phyloP scores from a whole-genome alignment of 2,113 vertebrate genomes.

The Apodemus sylvaticus region DNA sequence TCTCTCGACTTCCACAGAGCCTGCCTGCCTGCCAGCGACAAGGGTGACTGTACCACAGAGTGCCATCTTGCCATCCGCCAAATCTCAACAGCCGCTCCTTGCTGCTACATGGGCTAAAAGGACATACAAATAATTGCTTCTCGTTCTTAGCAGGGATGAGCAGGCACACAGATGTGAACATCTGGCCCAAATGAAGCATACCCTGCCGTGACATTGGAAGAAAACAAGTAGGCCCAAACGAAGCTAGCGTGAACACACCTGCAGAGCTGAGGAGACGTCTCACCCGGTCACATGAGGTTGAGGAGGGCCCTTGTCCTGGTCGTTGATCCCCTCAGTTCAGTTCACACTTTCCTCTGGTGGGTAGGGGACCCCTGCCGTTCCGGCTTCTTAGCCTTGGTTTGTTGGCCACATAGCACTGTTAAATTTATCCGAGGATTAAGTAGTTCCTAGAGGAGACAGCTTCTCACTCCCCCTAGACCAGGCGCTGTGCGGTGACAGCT shows the following conservation, averaged over 20 bases:
- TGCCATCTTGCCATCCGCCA: not conserved
- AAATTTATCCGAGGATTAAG: not conserved
- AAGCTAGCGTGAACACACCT: slow-evolving; percentile 25
- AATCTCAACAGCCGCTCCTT: not conserved
- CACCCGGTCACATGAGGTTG: not conserved
- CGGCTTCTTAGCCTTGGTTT: not conserved
- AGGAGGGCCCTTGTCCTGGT: not conserved
- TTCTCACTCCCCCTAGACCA: not conserved
- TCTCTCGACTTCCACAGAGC: not conserved
- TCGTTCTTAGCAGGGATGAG: not conserved
- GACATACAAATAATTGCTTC: slow-evolving; percentile 39
- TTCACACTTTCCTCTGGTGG: not conserved
- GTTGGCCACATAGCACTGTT: not conserved
- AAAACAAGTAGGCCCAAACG: not conserved
- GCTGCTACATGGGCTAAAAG: not conserved
- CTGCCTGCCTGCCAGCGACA: not conserved
- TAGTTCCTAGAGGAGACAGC: not conserved
- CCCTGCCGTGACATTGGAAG: slow-evolving; percentile 19
- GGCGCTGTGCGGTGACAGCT: not conserved
- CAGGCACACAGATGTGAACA: slow-evolving; percentile 30
- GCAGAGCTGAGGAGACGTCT: not conserved
- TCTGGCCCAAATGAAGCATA: slow-evolving; percentile 65
- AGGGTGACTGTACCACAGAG: not conserved
- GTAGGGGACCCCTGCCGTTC: not conserved
- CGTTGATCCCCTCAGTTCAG: not conserved